A percentile compares a stretch with the other conserved stretches of the same genome.
phyloP scores from a whole-genome alignment of 1,140 invertebrate species.

The Drosophila funebris region DNA sequence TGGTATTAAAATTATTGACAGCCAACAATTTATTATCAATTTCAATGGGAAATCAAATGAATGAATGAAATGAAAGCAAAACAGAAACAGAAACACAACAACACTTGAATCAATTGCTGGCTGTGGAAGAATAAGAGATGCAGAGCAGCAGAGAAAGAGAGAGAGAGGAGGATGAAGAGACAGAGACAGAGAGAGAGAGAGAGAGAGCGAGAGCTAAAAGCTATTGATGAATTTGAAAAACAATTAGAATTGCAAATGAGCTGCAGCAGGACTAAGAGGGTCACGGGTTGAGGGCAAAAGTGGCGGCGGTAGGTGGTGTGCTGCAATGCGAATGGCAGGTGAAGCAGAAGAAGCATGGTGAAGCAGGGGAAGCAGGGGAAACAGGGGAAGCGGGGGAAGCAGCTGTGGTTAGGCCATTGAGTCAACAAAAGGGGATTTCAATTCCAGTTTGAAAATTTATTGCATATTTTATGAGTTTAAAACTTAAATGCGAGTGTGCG shows the following conservation, averaged over 20 bases:
- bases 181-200: neutral
- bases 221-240: conserved; percentile 72
- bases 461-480: conserved; percentile 76
- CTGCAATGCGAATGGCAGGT: too few species aligned
- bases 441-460: conserved; percentile 68
- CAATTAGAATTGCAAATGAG: conserved; percentile 81
- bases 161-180: neutral
- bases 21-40: conserved; percentile 78
- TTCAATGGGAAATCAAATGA: conserved; percentile 44
- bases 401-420: conserved; percentile 40
- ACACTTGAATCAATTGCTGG: conserved; percentile 63
- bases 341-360: too few species aligned
- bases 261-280: neutral
- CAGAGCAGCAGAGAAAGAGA: neutral
- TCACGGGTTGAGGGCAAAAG: neutral
- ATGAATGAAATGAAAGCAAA: conserved; percentile 34
- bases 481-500: neutral
- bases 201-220: conserved; percentile 7
- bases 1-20: conserved; percentile 77
- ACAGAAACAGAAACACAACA: conserved; percentile 44
- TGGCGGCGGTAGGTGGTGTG: neutral
- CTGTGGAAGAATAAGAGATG: neutral
- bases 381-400: conserved; percentile 21
- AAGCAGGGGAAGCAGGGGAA: neutral
- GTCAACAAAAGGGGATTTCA: conserved; percentile 30